phyloP scores from a whole-genome alignment of 2,113 vertebrate species.

The Glaucidium brasilianum region DNA sequence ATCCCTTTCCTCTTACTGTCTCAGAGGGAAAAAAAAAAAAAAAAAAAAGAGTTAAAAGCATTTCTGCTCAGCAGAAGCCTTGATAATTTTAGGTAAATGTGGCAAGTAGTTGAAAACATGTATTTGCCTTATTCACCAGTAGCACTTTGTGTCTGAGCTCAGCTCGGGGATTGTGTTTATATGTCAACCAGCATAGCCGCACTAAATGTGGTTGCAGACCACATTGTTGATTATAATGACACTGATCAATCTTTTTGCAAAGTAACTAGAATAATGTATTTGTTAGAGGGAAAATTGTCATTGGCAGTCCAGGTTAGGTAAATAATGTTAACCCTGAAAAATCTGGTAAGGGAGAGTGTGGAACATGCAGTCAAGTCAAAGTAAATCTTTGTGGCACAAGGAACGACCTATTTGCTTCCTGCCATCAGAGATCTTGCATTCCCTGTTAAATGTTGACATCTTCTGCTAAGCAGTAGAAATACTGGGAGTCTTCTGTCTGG shows the following conservation, averaged over 20 bases:
- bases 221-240: accelerated
- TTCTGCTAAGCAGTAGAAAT: neutral
- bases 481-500: neutral
- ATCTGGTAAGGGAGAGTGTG: neutral
- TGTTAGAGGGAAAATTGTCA: neutral
- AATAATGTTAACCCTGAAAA: neutral
- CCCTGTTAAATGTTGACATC: neutral
- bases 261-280: neutral
- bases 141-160: neutral
- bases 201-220: neutral
- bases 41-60: neutral
- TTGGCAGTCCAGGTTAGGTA: neutral
- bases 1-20: neutral
- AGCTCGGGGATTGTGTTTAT: neutral
- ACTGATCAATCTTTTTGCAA: neutral
- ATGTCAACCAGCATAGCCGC: neutral
- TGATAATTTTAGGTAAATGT: neutral
- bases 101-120: neutral
- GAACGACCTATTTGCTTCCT: neutral
- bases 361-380: neutral
- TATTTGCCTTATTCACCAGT: neutral
- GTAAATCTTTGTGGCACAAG: neutral
- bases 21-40: too few species aligned
- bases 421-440: neutral
- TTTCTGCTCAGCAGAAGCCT: neutral